These are phyloP conservation scores for Cryptosula pallasiana DNA, from an alignment of 2,888 invertebrate species.

Conservation along the genomic window DNA sequence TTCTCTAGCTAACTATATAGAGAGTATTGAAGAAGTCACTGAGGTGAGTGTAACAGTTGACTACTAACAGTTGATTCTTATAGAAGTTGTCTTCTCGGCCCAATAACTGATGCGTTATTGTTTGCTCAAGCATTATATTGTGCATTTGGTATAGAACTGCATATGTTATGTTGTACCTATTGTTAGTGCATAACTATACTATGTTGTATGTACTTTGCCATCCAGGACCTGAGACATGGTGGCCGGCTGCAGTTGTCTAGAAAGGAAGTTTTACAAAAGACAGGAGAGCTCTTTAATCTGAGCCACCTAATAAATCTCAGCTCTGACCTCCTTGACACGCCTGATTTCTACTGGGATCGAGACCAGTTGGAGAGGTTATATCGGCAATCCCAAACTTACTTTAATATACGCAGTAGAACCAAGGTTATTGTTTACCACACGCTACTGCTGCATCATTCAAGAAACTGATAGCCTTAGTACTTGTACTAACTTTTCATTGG, in stretches of 20 bases:
- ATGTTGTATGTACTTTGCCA: too few species aligned
- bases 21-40: conserved; percentile 74
- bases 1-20: conserved; percentile 73
- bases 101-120: too few species aligned
- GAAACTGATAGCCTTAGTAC: too few species aligned
- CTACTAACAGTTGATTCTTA: too few species aligned
- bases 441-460: too few species aligned
- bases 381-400: conserved; percentile 73
- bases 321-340: conserved; percentile 87
- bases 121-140: too few species aligned
- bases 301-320: conserved; percentile 82
- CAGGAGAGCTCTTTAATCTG: conserved; percentile 81
- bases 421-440: conserved; percentile 58
- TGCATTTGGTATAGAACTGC: too few species aligned
- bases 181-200: too few species aligned
- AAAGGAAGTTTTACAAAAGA: conserved; percentile 68
- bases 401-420: conserved; percentile 77
- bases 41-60: too few species aligned
- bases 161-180: too few species aligned
- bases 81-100: too few species aligned
- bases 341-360: conserved; percentile 97
- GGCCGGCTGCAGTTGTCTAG: conserved; percentile 64
- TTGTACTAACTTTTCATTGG: too few species aligned
- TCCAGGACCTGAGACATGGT: conserved; percentile 68
- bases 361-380: conserved; percentile 82